These are phyloP conservation scores for Glossosoma conforme DNA, from an alignment of 1,140 invertebrate species.

Conservation along the genomic window DNA sequence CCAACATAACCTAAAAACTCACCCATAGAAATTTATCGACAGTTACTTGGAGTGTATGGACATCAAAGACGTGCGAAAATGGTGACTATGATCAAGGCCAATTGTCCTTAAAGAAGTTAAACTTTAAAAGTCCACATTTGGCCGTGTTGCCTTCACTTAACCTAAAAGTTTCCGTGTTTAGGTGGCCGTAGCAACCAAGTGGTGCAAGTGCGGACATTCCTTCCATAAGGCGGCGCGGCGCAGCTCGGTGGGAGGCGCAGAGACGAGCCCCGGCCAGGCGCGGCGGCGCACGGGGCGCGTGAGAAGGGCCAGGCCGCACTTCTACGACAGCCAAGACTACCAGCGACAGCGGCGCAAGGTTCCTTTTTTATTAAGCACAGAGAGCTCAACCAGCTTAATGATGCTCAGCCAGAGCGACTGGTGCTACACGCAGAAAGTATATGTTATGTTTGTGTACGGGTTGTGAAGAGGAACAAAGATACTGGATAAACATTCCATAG, in stretches of 20 bases:
- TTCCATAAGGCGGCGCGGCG: slow-evolving; percentile 43
- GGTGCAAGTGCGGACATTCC: slow-evolving; percentile 72
- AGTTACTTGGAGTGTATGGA: neutral
- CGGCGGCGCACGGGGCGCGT: slow-evolving; percentile 67
- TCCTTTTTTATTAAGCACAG: no score
- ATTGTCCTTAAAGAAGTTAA: neutral
- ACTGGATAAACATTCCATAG: no score
- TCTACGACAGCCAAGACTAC: slow-evolving; percentile 74
- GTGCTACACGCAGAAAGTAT: no score
- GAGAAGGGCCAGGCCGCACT: slow-evolving; percentile 73
- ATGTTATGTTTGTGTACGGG: no score
- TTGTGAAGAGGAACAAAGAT: no score
- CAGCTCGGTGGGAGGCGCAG: neutral
- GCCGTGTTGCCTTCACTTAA: neutral
- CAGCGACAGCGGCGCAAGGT: slow-evolving; percentile 64
- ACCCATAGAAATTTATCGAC: neutral
- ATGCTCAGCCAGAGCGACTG: no score
- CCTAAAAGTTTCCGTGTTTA: slow-evolving; percentile 40
- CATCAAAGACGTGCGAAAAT: neutral
- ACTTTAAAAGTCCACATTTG: neutral
- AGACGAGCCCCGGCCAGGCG: slow-evolving; percentile 38
- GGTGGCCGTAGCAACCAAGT: slow-evolving; percentile 76
- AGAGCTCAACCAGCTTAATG: no score
- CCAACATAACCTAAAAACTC: neutral
- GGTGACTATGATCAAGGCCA: neutral